Evolutionary conservation across 1,140 invertebrate species (phyloP), one percentile per base, ranked within the genome.

Genomic region (Elysia chlorotica): DNA sequence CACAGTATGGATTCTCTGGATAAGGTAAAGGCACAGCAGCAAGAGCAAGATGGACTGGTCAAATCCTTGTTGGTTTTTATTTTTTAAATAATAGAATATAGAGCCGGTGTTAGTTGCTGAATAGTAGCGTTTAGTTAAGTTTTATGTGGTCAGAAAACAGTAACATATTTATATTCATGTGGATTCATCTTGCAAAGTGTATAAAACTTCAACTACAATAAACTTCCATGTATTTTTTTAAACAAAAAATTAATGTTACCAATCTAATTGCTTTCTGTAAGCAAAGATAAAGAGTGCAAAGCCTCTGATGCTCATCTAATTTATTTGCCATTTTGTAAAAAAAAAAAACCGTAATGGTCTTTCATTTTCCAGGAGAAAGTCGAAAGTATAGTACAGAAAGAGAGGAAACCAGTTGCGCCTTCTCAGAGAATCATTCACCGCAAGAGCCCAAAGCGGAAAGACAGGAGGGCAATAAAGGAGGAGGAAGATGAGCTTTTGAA

Each of bases 341-440:
- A n/a, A n/a, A n/a, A n/a, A n/a, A n/a, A n/a, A n/a, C n/a, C 41
- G n/a, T 48, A n/a, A 14, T 48, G 10, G n/a, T 14, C 10, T 30
- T 33, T 28, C 31, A 23, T 38, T 65, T 65, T 65, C 2, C 35
- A 71, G 69, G n/a, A 21, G 21, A 28, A 41, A 21, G 14, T 63
- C 17, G 69, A 71, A 37, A 62, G 31, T 23, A 31, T 63, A 1
- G 23, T 41, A 31, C 57, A 62, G 28, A 71, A 59, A 31, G 54
- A 62, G 25, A 71, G 63, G 69, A 71, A 71, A 35, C 21, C 36
- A 1, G n/a, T 71, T 48, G 69, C 36, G n/a, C 69, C 69, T 4
- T 71, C 69, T 2, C 35, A 63, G 31, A 30, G 28, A 33, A 71
- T 71, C 36, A 63, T 71, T 48, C 14, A 33, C 6, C 69, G 69